These are phyloP conservation scores for Gymnocypris eckloni DNA, from an alignment of 2,797 vertebrate genomes.

Conservation along the genomic window DNA sequence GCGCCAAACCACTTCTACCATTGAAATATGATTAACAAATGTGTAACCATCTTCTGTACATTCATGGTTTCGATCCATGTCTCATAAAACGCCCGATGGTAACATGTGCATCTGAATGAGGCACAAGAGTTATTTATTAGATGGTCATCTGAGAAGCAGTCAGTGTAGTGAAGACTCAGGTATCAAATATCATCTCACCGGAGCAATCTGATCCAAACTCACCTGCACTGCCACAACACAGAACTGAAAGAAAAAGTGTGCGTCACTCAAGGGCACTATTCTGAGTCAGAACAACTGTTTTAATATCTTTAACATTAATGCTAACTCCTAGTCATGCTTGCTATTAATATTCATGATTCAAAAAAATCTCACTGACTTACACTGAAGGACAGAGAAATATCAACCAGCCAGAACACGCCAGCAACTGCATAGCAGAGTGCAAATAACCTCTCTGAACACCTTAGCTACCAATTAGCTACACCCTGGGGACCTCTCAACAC, in stretches of 20 bases:
- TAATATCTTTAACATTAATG: background rate
- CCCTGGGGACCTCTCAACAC: background rate
- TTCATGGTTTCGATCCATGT: background rate
- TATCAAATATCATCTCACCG: background rate
- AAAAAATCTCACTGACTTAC: background rate
- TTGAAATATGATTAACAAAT: slow-evolving; percentile 4
- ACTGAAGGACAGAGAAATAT: background rate
- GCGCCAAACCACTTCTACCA: background rate
- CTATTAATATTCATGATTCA: background rate
- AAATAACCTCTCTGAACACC: background rate
- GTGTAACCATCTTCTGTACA: background rate
- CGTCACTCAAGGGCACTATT: background rate
- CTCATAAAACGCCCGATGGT: too few species aligned
- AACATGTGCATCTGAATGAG: background rate
- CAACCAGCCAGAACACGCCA: background rate
- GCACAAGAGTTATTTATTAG: background rate
- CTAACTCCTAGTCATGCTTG: background rate
- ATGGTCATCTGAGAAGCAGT: background rate
- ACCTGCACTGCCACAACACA: background rate
- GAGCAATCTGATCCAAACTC: slow-evolving; percentile 16
- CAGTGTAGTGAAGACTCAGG: background rate
- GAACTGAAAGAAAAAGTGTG: background rate
- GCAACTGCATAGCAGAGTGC: background rate
- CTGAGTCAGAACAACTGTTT: background rate
- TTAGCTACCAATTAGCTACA: background rate